These are phyloP conservation scores for Watsonalla binaria DNA, from an alignment of 2,888 invertebrate species.

Conservation along the genomic window DNA sequence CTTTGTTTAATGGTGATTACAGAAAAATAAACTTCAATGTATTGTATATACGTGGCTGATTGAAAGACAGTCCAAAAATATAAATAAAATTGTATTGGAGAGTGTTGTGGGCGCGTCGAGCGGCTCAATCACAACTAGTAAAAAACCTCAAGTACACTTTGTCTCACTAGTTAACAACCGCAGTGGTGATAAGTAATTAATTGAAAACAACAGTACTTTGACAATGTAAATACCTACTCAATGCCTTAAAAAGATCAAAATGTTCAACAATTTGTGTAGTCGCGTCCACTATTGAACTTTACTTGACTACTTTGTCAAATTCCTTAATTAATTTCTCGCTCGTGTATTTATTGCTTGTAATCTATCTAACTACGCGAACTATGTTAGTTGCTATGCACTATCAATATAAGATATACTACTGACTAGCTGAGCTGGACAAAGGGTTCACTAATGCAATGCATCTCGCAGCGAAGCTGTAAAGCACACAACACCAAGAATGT, in stretches of 20 bases:
- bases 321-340: slow-evolving; percentile 45
- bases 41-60: slow-evolving; percentile 30
- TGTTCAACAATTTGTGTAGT: slow-evolving; percentile 35
- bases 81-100: slow-evolving; percentile 19
- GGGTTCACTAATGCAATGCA: slow-evolving; percentile 21
- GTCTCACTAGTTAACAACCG: slow-evolving; percentile 42
- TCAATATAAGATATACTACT: slow-evolving; percentile 32
- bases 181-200: slow-evolving; percentile 36
- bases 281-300: slow-evolving; percentile 20
- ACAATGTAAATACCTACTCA: slow-evolving; percentile 45
- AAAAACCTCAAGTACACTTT: slow-evolving; percentile 50
- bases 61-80: slow-evolving; percentile 45
- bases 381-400: slow-evolving; percentile 18
- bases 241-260: slow-evolving; percentile 39
- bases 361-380: slow-evolving; percentile 59
- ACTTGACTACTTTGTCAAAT: slow-evolving; percentile 52
- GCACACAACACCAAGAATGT: slow-evolving; percentile 44
- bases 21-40: slow-evolving; percentile 34
- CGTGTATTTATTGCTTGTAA: slow-evolving; percentile 69
- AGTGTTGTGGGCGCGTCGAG: not conserved
- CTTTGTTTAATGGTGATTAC: slow-evolving; percentile 19
- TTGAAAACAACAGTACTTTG: slow-evolving; percentile 50
- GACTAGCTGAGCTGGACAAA: slow-evolving; percentile 23
- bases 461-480: slow-evolving; percentile 34
- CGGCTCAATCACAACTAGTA: slow-evolving; percentile 19